phyloP scores from a whole-genome alignment of 2,113 vertebrate genomes.

The Xyliphius kryptos region DNA sequence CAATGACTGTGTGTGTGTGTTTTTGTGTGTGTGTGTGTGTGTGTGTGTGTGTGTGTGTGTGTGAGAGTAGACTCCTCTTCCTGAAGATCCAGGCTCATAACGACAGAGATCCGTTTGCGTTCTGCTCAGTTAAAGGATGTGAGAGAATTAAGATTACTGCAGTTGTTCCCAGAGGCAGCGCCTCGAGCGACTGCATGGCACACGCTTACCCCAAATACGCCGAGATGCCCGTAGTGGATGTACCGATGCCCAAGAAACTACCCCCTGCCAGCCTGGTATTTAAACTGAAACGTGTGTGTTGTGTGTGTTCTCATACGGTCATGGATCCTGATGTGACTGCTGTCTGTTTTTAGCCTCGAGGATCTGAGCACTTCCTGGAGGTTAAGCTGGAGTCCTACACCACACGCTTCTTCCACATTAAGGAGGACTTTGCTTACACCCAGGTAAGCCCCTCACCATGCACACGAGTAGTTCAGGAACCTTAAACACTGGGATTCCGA shows the following conservation, averaged over 20 bases:
- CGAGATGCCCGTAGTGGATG: constrained; percentile 75
- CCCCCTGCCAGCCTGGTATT: constrained; percentile 66
- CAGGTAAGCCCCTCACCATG: constrained; percentile 65
- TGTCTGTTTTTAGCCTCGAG: constrained; percentile 54
- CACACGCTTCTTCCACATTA: constrained; percentile 84
- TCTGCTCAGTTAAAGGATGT: constrained; percentile 88
- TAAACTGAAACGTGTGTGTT: no score
- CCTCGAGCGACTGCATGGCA: constrained; percentile 76
- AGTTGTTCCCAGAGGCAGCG: constrained; percentile 69
- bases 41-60: background rate
- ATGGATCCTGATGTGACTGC: background rate
- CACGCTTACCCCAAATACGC: constrained; percentile 78
- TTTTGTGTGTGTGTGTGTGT: no score
- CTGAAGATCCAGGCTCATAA: constrained; percentile 82
- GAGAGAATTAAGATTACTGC: constrained; percentile 89
- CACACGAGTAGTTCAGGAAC: no score
- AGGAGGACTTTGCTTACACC: constrained; percentile 79
- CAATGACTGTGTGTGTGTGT: no score
- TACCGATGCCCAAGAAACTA: constrained; percentile 86
- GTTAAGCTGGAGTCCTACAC: constrained; percentile 81
- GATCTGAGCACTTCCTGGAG: constrained; percentile 80
- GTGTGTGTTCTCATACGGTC: no score
- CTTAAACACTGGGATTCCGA: no score
- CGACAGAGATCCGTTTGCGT: constrained; percentile 78
- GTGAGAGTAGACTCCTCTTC: constrained; percentile 77